A percentile compares a stretch with the other conserved stretches of the same genome.
Evolutionary conservation across 2,113 vertebrate genomes (phyloP).

Genomic region (Ageneiosus marmoratus): DNA sequence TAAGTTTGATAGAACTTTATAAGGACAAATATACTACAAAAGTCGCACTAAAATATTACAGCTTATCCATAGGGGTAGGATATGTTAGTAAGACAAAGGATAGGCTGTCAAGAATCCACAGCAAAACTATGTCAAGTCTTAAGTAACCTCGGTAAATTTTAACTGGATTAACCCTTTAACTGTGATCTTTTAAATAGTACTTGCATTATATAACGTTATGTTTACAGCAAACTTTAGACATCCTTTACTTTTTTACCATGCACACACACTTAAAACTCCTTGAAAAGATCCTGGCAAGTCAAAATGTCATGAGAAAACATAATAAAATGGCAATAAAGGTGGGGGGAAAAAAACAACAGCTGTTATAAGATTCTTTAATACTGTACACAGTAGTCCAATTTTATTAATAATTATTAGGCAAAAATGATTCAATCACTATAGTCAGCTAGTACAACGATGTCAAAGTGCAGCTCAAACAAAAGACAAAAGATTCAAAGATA

Average conservation of each 20-base stretch:
- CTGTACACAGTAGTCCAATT: neutral
- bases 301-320: neutral
- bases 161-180: constrained; percentile 34
- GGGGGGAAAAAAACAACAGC: too few relatives aligned
- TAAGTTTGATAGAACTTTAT: neutral
- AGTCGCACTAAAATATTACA: neutral
- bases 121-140: neutral
- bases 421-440: neutral
- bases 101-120: neutral
- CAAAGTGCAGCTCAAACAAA: neutral
- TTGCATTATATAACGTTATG: neutral
- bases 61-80: neutral
- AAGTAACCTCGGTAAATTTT: constrained; percentile 20
- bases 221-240: neutral
- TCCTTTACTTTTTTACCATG: neutral
- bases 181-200: neutral
- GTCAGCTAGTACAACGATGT: neutral
- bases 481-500: neutral
- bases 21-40: neutral
- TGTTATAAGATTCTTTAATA: neutral
- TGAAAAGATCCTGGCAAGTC: neutral
- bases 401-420: neutral
- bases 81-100: neutral
- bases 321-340: neutral
- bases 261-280: neutral